A percentile compares a stretch with the other conserved stretches of the same genome.
Evolutionary conservation across 2,888 invertebrate genomes (phyloP).

Genomic region (Hedychridium roseum): DNA sequence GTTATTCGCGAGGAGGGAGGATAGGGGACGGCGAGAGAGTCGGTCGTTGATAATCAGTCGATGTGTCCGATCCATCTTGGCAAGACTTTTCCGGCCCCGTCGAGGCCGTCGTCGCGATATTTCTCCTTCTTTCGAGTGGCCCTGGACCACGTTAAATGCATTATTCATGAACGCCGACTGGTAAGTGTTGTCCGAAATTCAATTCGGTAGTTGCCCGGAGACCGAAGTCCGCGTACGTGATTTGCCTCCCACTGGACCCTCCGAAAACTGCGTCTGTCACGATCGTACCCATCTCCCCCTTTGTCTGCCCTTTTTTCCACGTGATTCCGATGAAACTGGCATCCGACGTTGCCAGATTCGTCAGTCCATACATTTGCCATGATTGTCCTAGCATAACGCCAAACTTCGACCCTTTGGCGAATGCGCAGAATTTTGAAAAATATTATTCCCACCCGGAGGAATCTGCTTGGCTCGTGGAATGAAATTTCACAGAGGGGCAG

Average conservation of each 20-base stretch:
- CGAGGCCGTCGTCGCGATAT: constrained; percentile 28
- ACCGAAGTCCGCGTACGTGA: constrained; percentile 42
- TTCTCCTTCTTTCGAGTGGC: too few species aligned
- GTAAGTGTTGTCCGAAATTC: constrained; percentile 51
- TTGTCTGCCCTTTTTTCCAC: not conserved
- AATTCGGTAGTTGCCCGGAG: constrained; percentile 43
- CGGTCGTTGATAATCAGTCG: constrained; percentile 45
- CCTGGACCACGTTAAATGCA: constrained; percentile 30
- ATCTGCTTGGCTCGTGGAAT: too few species aligned
- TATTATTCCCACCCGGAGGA: too few species aligned
- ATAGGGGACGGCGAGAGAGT: constrained; percentile 17
- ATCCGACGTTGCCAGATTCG: not conserved
- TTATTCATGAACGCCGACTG: constrained; percentile 43
- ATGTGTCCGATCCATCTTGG: constrained; percentile 43
- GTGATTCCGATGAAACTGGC: constrained; percentile 1
- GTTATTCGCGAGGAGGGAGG: not conserved
- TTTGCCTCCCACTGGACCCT: constrained; percentile 36
- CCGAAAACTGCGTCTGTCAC: not conserved
- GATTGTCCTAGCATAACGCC: too few species aligned
- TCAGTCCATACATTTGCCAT: constrained; percentile 10
- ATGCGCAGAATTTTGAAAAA: too few species aligned
- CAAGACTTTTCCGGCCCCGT: constrained; percentile 39
- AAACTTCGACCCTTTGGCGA: too few species aligned
- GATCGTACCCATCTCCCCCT: not conserved
- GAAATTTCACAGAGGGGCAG: not conserved